Conservation (phyloP, 2,888 invertebrate genomes). For the Mactromeris polynyma region DNA sequence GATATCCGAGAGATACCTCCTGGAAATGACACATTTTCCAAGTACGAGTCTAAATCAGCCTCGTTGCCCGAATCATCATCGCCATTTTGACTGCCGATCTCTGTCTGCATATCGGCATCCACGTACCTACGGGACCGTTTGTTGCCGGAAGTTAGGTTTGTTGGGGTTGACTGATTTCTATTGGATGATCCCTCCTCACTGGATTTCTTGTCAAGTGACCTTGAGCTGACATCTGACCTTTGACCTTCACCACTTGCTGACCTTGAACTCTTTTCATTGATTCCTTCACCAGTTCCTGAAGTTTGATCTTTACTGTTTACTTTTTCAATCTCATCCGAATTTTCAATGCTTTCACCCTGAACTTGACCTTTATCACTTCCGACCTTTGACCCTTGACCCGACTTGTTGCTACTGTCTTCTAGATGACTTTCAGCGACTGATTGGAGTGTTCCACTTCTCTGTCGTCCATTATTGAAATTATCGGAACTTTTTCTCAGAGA, state of each 20-base stretch:
- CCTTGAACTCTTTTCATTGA: slow-evolving; percentile 19
- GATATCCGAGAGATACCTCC: slow-evolving; percentile 72
- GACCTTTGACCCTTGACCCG: slow-evolving; percentile 32
- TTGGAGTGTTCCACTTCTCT: slow-evolving; percentile 56
- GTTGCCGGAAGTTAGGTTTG: slow-evolving; percentile 40
- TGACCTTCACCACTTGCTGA: slow-evolving; percentile 33
- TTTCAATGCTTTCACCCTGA: slow-evolving; percentile 19
- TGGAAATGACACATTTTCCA: slow-evolving; percentile 75
- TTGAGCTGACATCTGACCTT: background rate
- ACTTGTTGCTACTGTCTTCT: slow-evolving; percentile 27
- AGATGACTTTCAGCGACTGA: slow-evolving; percentile 56
- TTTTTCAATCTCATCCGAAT: background rate
- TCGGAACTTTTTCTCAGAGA: slow-evolving; percentile 51
- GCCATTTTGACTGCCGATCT: slow-evolving; percentile 75
- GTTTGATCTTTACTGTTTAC: slow-evolving; percentile 7
- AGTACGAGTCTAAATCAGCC: slow-evolving; percentile 77
- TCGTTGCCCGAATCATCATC: slow-evolving; percentile 76
- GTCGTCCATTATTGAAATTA: slow-evolving; percentile 27
- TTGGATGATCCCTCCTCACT: slow-evolving; percentile 17
- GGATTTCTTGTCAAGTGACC: background rate
- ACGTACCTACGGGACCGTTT: slow-evolving; percentile 42
- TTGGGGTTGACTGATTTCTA: slow-evolving; percentile 59
- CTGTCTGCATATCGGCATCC: slow-evolving; percentile 74
- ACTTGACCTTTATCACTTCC: slow-evolving; percentile 33
- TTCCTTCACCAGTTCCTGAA: slow-evolving; percentile 1